A percentile compares a stretch with the other conserved stretches of the same genome.
Evolutionary conservation across 2,797 vertebrate species (phyloP).

Genomic region (Uromys caudimaculatus): DNA sequence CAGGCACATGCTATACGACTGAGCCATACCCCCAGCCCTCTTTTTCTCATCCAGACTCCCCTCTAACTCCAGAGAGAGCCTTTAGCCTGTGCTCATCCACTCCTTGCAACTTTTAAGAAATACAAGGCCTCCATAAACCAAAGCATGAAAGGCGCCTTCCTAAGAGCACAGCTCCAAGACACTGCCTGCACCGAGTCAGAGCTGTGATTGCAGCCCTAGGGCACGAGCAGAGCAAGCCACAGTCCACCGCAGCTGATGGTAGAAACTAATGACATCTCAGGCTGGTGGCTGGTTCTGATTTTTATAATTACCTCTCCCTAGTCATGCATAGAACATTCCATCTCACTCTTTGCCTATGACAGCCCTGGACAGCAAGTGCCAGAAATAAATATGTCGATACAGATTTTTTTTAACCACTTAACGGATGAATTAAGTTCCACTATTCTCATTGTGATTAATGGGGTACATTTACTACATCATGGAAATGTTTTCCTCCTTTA

Average conservation of each 20-base stretch:
- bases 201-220: not conserved
- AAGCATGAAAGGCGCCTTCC: not conserved
- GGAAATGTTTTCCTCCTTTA: not conserved
- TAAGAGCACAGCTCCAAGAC: not conserved
- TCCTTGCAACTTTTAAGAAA: not conserved
- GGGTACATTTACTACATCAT: not conserved
- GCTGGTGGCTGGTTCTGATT: not conserved
- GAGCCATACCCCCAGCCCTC: not conserved
- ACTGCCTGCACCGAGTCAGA: not conserved
- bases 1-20: not conserved
- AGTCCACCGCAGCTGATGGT: not conserved
- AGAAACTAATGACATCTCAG: conserved; percentile 6
- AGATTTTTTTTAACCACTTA: conserved; percentile 48
- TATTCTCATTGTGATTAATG: not conserved
- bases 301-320: conserved; percentile 43
- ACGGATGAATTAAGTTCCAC: conserved; percentile 29
- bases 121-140: not conserved
- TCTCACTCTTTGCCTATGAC: not conserved
- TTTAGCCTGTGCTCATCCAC: not conserved
- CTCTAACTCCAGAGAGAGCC: not conserved
- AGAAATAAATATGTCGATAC: not conserved
- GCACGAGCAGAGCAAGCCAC: not conserved
- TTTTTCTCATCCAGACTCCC: not conserved
- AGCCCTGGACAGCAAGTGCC: not conserved
- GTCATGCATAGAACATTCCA: not conserved